Evolutionary conservation across 2,797 vertebrate species (phyloP).

Genomic region (Mergus octosetaceus): DNA sequence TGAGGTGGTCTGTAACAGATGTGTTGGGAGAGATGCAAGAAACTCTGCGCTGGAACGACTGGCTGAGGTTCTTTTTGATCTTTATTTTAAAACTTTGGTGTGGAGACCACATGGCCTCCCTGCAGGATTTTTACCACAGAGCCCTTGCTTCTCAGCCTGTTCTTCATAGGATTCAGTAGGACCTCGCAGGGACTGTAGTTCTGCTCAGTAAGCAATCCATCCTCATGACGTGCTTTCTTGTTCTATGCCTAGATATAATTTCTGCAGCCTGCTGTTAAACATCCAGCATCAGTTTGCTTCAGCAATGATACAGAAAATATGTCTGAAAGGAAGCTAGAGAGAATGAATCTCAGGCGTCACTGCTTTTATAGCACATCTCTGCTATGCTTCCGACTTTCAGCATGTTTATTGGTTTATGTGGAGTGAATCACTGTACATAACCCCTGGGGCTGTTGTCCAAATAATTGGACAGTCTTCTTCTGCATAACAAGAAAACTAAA

Average conservation of each 20-base stretch:
- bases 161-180: not conserved
- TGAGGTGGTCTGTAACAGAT: not conserved
- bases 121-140: not conserved
- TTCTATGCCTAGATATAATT: conserved; percentile 10
- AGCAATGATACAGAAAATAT: not conserved
- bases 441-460: not conserved
- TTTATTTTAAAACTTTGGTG: not conserved
- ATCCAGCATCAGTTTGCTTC: not conserved
- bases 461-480: not conserved
- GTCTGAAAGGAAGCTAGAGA: not conserved
- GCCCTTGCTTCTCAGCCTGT: not conserved
- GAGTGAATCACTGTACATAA: not conserved
- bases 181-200: not conserved
- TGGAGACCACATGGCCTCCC: not conserved
- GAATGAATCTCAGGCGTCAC: not conserved
- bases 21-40: not conserved
- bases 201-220: not conserved
- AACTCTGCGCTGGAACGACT: not conserved
- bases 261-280: conserved; percentile 23
- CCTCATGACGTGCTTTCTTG: not conserved
- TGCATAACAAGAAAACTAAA: not conserved
- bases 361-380: not conserved
- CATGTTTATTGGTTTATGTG: not conserved
- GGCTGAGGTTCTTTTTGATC: not conserved
- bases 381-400: not conserved